Percentiles rank a stretch among this genome's conserved stretches.
phyloP scores from a whole-genome alignment of 2,888 invertebrate species.

The Tetragonisca angustula region DNA sequence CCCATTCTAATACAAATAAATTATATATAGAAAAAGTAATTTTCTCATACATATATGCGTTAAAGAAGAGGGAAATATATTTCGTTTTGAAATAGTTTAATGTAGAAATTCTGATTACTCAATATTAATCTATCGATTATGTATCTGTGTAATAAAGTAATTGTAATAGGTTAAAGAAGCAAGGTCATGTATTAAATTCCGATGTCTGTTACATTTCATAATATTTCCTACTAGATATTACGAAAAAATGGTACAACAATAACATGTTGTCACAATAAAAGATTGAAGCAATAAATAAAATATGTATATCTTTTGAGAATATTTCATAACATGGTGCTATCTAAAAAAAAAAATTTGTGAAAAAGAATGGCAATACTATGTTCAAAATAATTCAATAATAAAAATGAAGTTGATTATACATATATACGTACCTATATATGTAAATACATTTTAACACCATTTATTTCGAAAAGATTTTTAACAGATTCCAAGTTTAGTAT shows the following conservation, averaged over 20 bases:
- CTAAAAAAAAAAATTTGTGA: background rate
- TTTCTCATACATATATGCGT: background rate
- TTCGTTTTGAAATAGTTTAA: background rate
- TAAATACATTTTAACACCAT: slow-evolving; percentile 4
- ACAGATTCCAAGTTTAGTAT: background rate
- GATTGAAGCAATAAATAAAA: background rate
- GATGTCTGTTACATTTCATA: slow-evolving; percentile 5
- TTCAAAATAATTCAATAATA: background rate
- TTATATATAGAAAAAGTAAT: background rate
- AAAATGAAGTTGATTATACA: slow-evolving; percentile 34
- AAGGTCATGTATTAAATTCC: slow-evolving; percentile 24
- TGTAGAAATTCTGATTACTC: background rate
- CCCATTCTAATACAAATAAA: background rate
- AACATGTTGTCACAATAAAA: background rate
- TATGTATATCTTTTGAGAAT: background rate
- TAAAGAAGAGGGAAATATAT: background rate
- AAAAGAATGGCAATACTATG: background rate
- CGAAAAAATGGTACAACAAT: background rate
- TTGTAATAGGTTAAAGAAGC: slow-evolving; percentile 28
- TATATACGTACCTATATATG: background rate
- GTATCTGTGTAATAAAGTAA: slow-evolving; percentile 11
- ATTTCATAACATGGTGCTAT: background rate
- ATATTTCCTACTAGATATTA: background rate
- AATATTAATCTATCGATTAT: slow-evolving; percentile 17
- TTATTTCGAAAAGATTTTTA: slow-evolving; percentile 24